phyloP scores from a whole-genome alignment of 2,797 vertebrate species.

The Muscicapa striata region DNA sequence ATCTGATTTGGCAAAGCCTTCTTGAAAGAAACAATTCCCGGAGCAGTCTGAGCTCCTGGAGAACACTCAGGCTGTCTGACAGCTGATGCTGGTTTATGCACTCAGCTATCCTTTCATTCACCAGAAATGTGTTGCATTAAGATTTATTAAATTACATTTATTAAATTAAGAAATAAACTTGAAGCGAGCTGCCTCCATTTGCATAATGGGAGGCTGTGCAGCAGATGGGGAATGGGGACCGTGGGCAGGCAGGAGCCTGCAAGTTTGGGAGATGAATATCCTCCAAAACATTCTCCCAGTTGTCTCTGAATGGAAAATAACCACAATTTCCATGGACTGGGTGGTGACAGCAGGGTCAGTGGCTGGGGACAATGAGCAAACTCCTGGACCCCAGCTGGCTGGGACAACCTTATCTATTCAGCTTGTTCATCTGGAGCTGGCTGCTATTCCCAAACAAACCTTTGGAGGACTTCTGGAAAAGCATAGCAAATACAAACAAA shows the following conservation, averaged over 20 bases:
- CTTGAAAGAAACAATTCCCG: not conserved
- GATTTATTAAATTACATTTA: conserved; percentile 68
- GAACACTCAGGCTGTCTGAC: not conserved
- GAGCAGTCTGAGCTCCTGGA: not conserved
- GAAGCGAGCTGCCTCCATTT: conserved; percentile 45
- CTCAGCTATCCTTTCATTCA: conserved; percentile 40
- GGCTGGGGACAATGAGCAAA: not conserved
- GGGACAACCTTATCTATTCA: not conserved
- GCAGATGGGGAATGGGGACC: conserved; percentile 57
- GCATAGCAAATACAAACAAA: not conserved
- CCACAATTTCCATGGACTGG: not conserved
- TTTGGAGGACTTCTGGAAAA: conserved; percentile 24
- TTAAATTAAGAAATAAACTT: conserved; percentile 67
- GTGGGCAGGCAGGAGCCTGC: conserved; percentile 35
- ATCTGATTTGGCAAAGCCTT: conserved; percentile 10
- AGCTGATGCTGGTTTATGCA: conserved; percentile 59
- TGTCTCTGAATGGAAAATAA: conserved; percentile 8
- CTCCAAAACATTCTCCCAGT: conserved; percentile 1
- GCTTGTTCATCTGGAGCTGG: not conserved
- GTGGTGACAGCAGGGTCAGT: not conserved
- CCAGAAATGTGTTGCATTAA: conserved; percentile 43
- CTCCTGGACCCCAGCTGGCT: not conserved
- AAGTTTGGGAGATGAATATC: conserved; percentile 33
- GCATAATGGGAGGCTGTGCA: conserved; percentile 58
- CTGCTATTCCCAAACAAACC: not conserved